Conservation (phyloP, 92 coral and sea anemone species). For the Phenganax marumi region DNA sequence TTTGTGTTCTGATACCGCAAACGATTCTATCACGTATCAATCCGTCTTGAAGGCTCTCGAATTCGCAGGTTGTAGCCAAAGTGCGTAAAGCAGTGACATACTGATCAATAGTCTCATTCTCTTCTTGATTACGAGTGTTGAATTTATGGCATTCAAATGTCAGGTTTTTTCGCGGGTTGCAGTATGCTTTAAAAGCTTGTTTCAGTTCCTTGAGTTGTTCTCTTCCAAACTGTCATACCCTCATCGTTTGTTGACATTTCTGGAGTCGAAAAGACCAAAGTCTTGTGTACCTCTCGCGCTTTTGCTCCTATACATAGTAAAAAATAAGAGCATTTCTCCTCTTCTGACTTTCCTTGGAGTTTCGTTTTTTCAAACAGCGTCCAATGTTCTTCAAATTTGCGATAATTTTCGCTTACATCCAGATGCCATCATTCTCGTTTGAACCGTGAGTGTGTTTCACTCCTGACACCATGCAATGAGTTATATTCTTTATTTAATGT, state of each 20-base stretch:
- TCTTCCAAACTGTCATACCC: slow-evolving; percentile 17
- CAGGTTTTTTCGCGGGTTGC: slow-evolving; percentile 15
- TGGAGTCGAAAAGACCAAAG: slow-evolving; percentile 48
- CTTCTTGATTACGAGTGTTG: slow-evolving; percentile 1
- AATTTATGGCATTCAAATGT: slow-evolving; percentile 13
- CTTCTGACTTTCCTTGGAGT: slow-evolving; percentile 50
- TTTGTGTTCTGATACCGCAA: slow-evolving; percentile 26
- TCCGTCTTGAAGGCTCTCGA: slow-evolving; percentile 14
- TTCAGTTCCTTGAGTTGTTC: slow-evolving; percentile 18
- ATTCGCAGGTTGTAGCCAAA: slow-evolving; percentile 13
- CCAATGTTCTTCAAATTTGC: slow-evolving; percentile 55
- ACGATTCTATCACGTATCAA: slow-evolving; percentile 42
- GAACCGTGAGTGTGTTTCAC: slow-evolving; percentile 26
- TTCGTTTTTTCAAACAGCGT: slow-evolving; percentile 51
- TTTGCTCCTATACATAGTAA: slow-evolving; percentile 55
- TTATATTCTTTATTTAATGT: too few species aligned
- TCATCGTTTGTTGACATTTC: slow-evolving; percentile 41
- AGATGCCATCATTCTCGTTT: slow-evolving; percentile 33
- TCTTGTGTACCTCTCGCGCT: slow-evolving; percentile 49
- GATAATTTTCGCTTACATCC: slow-evolving; percentile 52
- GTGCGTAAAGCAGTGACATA: slow-evolving; percentile 7
- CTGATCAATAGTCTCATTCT: slow-evolving; percentile 11
- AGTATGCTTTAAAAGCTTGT: slow-evolving; percentile 13
- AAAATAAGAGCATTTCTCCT: slow-evolving; percentile 56
- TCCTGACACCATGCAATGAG: slow-evolving; percentile 45